These are phyloP conservation scores for Ophion slaviceki DNA, from an alignment of 2,888 invertebrate genomes.

Conservation along the genomic window DNA sequence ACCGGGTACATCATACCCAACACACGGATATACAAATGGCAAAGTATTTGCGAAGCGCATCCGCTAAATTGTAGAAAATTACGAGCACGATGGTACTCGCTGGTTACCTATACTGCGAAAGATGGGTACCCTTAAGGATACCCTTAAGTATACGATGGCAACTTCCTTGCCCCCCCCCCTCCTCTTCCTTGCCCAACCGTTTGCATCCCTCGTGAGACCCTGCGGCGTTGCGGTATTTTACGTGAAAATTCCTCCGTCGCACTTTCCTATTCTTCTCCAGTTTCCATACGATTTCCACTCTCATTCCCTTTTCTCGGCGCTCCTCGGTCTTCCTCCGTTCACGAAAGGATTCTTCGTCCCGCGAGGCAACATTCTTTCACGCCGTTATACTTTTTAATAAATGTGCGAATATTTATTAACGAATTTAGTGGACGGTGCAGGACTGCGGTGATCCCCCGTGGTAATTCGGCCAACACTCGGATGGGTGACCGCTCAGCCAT, in stretches of 20 bases:
- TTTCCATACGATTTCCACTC: slow-evolving; percentile 25
- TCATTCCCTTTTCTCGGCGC: slow-evolving; percentile 11
- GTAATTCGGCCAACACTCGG: no score
- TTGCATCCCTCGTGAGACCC: slow-evolving; percentile 22
- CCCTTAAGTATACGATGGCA: slow-evolving; percentile 30
- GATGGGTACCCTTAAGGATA: slow-evolving; percentile 38
- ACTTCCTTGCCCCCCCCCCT: not conserved
- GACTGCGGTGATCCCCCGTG: no score
- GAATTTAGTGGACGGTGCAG: no score
- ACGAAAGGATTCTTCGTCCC: slow-evolving; percentile 4
- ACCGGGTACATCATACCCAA: slow-evolving; percentile 13
- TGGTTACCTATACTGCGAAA: slow-evolving; percentile 29
- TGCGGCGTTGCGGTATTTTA: slow-evolving; percentile 46
- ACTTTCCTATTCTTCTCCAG: slow-evolving; percentile 46
- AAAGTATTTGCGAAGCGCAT: slow-evolving; percentile 65
- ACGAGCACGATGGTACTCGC: slow-evolving; percentile 63
- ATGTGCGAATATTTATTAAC: no score
- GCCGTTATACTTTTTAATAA: no score
- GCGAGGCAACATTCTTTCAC: slow-evolving; percentile 1
- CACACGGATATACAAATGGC: not conserved
- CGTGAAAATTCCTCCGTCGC: slow-evolving; percentile 44
- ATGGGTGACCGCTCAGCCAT: no score
- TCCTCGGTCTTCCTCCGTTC: slow-evolving; percentile 5
- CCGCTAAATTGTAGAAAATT: slow-evolving; percentile 76
- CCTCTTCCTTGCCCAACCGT: no score